phyloP scores from a whole-genome alignment of 2,797 vertebrate genomes.

The Scolopax rusticola region DNA sequence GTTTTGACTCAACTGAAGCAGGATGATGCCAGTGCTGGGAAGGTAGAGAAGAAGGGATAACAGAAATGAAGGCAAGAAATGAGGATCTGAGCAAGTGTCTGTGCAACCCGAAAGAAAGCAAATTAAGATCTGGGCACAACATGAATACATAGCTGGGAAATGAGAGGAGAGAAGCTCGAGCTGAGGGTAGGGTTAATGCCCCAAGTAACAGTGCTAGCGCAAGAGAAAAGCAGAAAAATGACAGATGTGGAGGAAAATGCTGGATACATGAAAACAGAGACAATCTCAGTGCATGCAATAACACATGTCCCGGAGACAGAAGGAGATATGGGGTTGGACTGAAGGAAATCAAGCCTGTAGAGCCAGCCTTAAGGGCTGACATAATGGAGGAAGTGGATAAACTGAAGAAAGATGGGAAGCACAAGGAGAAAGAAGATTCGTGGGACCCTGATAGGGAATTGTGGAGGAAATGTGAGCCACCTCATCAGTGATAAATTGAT shows the following conservation, averaged over 20 bases:
- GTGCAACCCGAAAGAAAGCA: not conserved
- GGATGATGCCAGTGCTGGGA: not conserved
- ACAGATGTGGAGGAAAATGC: not conserved
- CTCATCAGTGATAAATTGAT: not conserved
- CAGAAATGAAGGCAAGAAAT: not conserved
- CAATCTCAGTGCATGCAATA: not conserved
- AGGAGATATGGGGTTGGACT: not conserved
- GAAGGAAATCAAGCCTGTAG: not conserved
- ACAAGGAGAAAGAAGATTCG: not conserved
- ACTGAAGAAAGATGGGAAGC: not conserved
- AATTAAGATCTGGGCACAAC: not conserved
- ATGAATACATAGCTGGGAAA: not conserved
- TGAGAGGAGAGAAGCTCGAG: not conserved
- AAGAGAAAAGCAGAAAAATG: not conserved
- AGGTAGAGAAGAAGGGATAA: not conserved
- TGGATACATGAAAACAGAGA: not conserved
- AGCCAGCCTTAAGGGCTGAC: not conserved
- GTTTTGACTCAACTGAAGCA: not conserved
- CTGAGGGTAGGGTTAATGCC: not conserved
- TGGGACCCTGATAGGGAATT: not conserved
- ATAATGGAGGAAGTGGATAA: not conserved
- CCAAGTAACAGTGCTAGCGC: not conserved
- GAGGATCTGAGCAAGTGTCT: not conserved
- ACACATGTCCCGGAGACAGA: not conserved
- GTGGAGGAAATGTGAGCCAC: not conserved